phyloP scores from a whole-genome alignment of 2,888 invertebrate genomes.

The Physocephala rufipes region DNA sequence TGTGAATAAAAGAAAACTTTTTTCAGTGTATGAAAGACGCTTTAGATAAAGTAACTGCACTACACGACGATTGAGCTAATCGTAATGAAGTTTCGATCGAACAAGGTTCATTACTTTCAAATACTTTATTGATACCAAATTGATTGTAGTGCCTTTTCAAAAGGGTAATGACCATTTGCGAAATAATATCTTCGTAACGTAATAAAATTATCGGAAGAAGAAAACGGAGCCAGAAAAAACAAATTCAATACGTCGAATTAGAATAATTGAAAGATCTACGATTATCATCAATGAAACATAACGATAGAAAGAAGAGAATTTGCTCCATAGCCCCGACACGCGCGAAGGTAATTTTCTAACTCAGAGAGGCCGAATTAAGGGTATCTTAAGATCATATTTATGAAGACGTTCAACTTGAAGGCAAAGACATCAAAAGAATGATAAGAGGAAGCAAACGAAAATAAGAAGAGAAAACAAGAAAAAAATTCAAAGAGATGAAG shows the following conservation, averaged over 20 bases:
- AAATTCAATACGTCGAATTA: slow-evolving; percentile 18
- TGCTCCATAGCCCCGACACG: neutral
- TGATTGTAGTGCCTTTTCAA: too few species aligned
- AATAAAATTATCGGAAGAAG: too few species aligned
- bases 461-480: neutral
- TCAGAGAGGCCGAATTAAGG: neutral
- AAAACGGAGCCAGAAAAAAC: too few species aligned
- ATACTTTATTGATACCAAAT: too few species aligned
- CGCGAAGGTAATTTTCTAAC: neutral
- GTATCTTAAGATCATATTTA: slow-evolving; percentile 7
- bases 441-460: neutral
- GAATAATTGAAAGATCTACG: slow-evolving; percentile 4
- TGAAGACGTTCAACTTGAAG: neutral
- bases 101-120: too few species aligned
- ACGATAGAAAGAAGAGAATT: neutral
- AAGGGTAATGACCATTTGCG: slow-evolving; percentile 57
- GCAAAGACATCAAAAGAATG: neutral
- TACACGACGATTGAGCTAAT: too few species aligned
- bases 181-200: too few species aligned
- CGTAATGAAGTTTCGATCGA: too few species aligned
- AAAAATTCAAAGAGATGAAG: neutral
- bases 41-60: too few species aligned
- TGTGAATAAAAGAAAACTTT: too few species aligned
- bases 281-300: slow-evolving; percentile 5
- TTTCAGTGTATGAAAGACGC: too few species aligned